Base-by-base conservation (phyloP, 53 echinoderm and acorn worm genomes). In the Pentamera pediparva region DNA sequence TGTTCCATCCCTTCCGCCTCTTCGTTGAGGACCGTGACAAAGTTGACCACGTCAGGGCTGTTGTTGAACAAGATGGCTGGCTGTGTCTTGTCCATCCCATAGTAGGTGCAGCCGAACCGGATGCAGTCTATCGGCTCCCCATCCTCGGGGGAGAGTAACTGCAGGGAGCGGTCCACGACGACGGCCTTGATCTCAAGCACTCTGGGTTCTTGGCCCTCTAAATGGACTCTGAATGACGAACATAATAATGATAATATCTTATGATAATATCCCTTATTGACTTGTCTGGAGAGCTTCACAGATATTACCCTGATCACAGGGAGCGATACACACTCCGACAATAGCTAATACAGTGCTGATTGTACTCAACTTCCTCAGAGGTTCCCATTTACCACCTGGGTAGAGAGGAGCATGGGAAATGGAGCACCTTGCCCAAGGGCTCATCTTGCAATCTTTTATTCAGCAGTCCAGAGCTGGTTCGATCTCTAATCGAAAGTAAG, bases 61-160 rank as follows among this genome's bases (percentile, higher is more conserved):
- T 98, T 91, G 72, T 98, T 98, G 78, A 84, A 98, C 61, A 98
- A 81, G 55, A 88, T 78, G 34, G 98, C 91, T 43, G 80, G 75
- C 69, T 75, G 79, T 3, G 91, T 98, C 77, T 83, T 91, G 75
- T 98, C 98, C 0, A 91, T 98, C 25, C 98, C 98, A 65, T 98
- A 98, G 89, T 98, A 98, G 4, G 91, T 83, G 28, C 70, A 77
- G 21, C 98, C 98, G 78, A 98, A 98, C 53, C 77, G 57, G 40
- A 98, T 58, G 60, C 98, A 98, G 39, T 98, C 85, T 6, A 98
- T 54, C 59, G 50, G 74, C 24, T 88, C 69, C 1, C 87, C 85
- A 4, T 79, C 54, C 17, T 86, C 78, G 4, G 86, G 83, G 19
- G 92, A 86, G 18, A 92, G 74, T 6, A 98, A 56, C 36, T 91